phyloP scores from a whole-genome alignment of 2,888 invertebrate species.

The Acleris cristana region DNA sequence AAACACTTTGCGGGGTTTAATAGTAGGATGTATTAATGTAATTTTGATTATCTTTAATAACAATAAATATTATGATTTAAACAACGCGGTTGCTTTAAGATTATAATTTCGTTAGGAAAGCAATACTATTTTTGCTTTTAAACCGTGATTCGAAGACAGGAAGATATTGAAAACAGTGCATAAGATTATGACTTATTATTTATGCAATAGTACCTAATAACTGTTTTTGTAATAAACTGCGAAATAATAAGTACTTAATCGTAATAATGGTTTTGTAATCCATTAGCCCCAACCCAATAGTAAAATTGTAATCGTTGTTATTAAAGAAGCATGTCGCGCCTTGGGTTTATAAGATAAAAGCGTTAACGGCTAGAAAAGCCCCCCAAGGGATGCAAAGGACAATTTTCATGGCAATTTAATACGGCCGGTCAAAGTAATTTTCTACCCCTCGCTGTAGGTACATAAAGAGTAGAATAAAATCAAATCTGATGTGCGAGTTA shows the following conservation, averaged over 20 bases:
- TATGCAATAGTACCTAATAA: too few relatives aligned
- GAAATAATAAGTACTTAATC: background rate
- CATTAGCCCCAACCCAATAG: too few relatives aligned
- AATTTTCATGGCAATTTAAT: conserved; percentile 27
- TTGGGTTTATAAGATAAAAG: conserved; percentile 6
- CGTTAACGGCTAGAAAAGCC: conserved; percentile 15
- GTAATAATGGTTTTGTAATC: background rate
- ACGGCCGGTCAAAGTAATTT: conserved; percentile 17
- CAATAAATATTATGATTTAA: background rate
- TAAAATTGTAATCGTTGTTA: background rate
- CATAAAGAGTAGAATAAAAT: conserved; percentile 7
- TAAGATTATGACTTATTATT: background rate
- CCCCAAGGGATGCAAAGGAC: conserved; percentile 4
- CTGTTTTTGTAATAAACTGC: background rate
- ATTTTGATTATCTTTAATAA: background rate
- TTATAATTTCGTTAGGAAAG: background rate
- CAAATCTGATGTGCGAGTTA: background rate
- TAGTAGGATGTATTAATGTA: background rate
- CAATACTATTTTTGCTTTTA: background rate
- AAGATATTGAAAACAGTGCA: background rate
- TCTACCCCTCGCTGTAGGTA: background rate
- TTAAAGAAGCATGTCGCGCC: background rate
- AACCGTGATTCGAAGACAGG: background rate
- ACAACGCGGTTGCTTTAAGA: background rate
- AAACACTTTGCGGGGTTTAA: background rate